Evolutionary conservation across 1,140 invertebrate species (phyloP).

Genomic region (Bradynema listronoti): DNA sequence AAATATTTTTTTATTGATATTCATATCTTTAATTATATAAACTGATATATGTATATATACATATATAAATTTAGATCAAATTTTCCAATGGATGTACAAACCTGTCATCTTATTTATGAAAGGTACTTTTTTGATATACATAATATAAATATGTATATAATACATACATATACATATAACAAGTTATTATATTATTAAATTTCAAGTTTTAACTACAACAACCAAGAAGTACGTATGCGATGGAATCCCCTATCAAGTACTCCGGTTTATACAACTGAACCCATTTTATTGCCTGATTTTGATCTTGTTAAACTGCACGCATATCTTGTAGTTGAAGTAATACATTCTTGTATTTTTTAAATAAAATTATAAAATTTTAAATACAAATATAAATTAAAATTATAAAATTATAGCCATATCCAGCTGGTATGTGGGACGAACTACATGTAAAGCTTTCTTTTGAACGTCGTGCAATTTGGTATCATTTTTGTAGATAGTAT

Average conservation of each 20-base stretch:
- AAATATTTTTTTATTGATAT: slow-evolving; percentile 2
- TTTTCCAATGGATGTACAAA: slow-evolving; percentile 54
- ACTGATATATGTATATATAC: not conserved
- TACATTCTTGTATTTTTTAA: not conserved
- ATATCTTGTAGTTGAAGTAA: slow-evolving; percentile 39
- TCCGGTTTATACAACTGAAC: slow-evolving; percentile 46
- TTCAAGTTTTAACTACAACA: slow-evolving; percentile 57
- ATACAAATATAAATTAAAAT: slow-evolving; percentile 1
- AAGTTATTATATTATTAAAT: slow-evolving; percentile 14
- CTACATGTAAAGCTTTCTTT: slow-evolving; percentile 53
- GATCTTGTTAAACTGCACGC: slow-evolving; percentile 49
- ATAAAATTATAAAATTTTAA: slow-evolving; percentile 1
- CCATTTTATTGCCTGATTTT: slow-evolving; percentile 52
- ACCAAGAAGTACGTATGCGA: slow-evolving; percentile 56
- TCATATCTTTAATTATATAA: not conserved
- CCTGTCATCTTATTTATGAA: slow-evolving; percentile 54
- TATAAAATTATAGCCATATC: slow-evolving; percentile 42
- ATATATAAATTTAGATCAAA: slow-evolving; percentile 23
- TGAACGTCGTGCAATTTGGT: slow-evolving; percentile 48
- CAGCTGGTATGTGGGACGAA: slow-evolving; percentile 53
- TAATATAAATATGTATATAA: slow-evolving; percentile 9
- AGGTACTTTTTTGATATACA: slow-evolving; percentile 34
- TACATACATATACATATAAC: slow-evolving; percentile 12
- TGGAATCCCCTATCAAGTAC: slow-evolving; percentile 45
- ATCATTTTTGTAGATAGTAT: slow-evolving; percentile 51